A percentile compares a stretch with the other conserved stretches of the same genome.
Evolutionary conservation across 2,888 invertebrate genomes (phyloP).

Genomic region (Bombylius discolor): DNA sequence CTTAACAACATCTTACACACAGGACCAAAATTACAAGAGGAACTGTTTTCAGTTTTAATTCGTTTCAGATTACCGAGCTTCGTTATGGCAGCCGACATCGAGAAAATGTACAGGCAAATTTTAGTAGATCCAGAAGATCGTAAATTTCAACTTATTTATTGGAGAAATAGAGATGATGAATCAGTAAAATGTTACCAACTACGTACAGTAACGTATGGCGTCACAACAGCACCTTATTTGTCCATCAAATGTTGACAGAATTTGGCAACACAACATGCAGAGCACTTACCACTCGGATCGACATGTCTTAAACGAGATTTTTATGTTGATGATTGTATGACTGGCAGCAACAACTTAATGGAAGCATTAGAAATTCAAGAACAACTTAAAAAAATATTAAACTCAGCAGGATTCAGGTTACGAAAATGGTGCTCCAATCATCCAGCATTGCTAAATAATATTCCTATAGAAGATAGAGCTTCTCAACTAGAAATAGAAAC

Average conservation of each 20-base stretch:
- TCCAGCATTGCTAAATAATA: too few species aligned
- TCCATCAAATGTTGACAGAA: too few species aligned
- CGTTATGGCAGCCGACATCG: constrained; percentile 13
- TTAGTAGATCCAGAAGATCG: constrained; percentile 9
- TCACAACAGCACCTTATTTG: constrained; percentile 5
- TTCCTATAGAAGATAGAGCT: too few species aligned
- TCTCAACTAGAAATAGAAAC: too few species aligned
- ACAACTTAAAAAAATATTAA: not conserved
- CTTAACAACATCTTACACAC: not conserved
- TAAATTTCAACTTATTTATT: constrained; percentile 14
- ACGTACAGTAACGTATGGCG: constrained; percentile 13
- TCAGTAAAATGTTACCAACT: constrained; percentile 8
- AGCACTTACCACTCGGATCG: not conserved
- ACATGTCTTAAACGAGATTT: not conserved
- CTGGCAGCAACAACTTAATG: not conserved
- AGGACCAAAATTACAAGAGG: not conserved
- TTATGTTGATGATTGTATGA: not conserved
- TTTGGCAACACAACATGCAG: not conserved
- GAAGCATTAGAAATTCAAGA: not conserved
- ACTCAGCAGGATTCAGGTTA: not conserved
- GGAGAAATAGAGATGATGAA: constrained; percentile 6
- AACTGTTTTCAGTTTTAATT: not conserved
- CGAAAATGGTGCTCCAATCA: not conserved
- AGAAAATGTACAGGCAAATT: constrained; percentile 20
- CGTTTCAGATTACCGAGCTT: not conserved